phyloP scores from a whole-genome alignment of 2,113 vertebrate species.

The Centropus unirufus region DNA sequence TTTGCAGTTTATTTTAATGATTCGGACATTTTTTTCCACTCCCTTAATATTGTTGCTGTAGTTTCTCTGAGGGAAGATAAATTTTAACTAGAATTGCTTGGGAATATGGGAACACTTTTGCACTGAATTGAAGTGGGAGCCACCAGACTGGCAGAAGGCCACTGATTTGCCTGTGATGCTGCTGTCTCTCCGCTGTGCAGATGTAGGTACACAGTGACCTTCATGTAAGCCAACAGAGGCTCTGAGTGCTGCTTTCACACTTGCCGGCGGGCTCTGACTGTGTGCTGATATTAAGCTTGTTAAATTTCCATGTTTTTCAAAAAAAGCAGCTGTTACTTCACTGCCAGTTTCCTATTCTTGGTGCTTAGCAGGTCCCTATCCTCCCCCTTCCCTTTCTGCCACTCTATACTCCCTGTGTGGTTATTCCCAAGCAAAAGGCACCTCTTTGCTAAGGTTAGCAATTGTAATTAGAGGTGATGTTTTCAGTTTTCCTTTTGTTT shows the following conservation, averaged over 20 bases:
- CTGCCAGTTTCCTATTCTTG: neutral
- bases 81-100: neutral
- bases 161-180: neutral
- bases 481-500: neutral
- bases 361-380: neutral
- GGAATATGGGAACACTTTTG: neutral
- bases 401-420: neutral
- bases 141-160: neutral
- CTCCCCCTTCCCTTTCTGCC: neutral
- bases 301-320: neutral
- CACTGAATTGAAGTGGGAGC: neutral
- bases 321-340: neutral
- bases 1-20: neutral
- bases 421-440: neutral
- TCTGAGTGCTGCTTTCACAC: neutral
- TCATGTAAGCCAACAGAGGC: neutral
- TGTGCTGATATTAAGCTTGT: neutral
- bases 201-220: slow-evolving; percentile 24
- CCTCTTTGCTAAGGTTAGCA: neutral
- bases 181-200: neutral
- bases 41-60: neutral
- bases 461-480: neutral
- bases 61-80: neutral
- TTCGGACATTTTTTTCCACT: neutral
- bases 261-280: neutral